Base-by-base conservation (phyloP, 2,888 invertebrate genomes). In the Drosophila subsilvestris region DNA sequence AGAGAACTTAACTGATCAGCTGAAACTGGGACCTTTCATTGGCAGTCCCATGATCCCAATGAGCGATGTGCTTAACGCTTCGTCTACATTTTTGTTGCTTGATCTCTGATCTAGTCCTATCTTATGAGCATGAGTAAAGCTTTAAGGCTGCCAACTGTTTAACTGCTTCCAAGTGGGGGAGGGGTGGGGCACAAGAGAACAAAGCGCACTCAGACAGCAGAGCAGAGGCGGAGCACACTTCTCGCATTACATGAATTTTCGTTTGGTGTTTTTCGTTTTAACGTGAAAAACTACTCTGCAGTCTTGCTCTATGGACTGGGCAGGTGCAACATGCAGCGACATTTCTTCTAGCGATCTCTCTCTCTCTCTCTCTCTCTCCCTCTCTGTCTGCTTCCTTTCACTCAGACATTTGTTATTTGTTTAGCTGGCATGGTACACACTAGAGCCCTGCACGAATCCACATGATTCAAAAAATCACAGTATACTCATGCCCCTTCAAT, bases 251-350 rank as follows among this genome's bases (percentile, higher is more conserved):
- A 66, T 42, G 47, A 12, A 60, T 48, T 0, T 55, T 7, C 4
- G 18, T 17, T 44, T 54, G 17, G 67, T 73, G n/a, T n/a, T n/a
- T n/a, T n/a, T n/a, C n/a, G n/a, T 76, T 82, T 85, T 86, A 83
- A 78, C 71, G 72, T 71, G 83, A 77, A 83, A 75, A 69, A 50
- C 65, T 65, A 48, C 18, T 47, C 29, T 53, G 56, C 48, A 43
- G 29, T 50, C n/a, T 66, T 32, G 22, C 48, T 50, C 49, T 47
- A 55, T 45, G 32, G 32, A 53, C n/a, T 68, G 74, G 76, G 81
- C 86, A 87, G 86, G 86, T 87, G 86, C 88, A 87, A 78, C 87
- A 83, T 78, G 80, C 75, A 75, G 62, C 27, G 50, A 32, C 58
- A 55, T 58, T 49, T 32, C 32, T 29, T 10, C 10, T 10, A 3